These are phyloP conservation scores for Fringilla coelebs DNA, from an alignment of 2,797 vertebrate species.

Conservation along the genomic window DNA sequence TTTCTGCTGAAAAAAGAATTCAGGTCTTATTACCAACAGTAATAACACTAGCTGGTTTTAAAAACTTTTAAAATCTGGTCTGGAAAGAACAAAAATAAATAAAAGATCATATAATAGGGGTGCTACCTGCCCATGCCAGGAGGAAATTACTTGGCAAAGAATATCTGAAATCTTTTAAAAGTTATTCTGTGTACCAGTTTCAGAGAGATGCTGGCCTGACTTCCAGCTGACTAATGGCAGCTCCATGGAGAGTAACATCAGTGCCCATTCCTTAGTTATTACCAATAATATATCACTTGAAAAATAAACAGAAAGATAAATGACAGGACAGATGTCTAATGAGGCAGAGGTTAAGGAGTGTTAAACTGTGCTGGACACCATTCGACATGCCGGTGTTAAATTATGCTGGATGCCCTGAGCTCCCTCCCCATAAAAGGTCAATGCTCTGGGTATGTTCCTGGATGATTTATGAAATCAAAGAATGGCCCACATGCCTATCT, in stretches of 20 bases:
- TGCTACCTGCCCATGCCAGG: slow-evolving; percentile 9
- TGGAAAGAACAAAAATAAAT: slow-evolving; percentile 51
- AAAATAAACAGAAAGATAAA: slow-evolving; percentile 70
- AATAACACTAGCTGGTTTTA: neutral
- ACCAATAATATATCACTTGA: slow-evolving; percentile 56
- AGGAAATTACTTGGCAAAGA: slow-evolving; percentile 61
- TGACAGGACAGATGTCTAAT: slow-evolving; percentile 67
- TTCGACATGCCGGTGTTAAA: slow-evolving; percentile 69
- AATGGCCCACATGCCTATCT: slow-evolving; percentile 53
- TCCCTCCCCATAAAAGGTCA: slow-evolving; percentile 54
- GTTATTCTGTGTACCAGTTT: slow-evolving; percentile 45
- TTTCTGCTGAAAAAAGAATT: slow-evolving; percentile 13
- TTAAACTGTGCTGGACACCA: slow-evolving; percentile 70
- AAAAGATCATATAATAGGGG: slow-evolving; percentile 17
- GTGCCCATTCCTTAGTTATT: slow-evolving; percentile 58
- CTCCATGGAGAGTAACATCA: neutral
- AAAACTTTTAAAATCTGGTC: neutral
- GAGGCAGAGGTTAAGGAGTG: slow-evolving; percentile 71
- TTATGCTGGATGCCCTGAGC: slow-evolving; percentile 63
- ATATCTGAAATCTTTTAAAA: slow-evolving; percentile 26
- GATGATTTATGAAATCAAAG: slow-evolving; percentile 67
- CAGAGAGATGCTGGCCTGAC: neutral
- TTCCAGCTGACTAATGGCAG: slow-evolving; percentile 10
- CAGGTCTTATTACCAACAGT: neutral
- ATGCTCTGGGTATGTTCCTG: slow-evolving; percentile 45